These are phyloP conservation scores for Meloidogyne exigua DNA, from an alignment of 1,140 invertebrate species.

Conservation along the genomic window DNA sequence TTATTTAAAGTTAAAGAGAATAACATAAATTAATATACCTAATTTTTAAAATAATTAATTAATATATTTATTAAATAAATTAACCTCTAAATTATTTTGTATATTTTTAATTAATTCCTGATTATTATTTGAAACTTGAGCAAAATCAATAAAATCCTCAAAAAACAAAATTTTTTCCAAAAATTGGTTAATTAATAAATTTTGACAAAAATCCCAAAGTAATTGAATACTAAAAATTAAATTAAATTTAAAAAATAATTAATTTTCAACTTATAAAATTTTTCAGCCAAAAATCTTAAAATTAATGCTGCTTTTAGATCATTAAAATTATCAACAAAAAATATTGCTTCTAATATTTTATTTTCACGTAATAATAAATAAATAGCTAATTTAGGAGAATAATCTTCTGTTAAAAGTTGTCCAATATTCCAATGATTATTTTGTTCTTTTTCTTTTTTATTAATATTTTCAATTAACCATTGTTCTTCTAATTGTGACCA, in stretches of 20 bases:
- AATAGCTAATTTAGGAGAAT: conserved; percentile 16
- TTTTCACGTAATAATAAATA: conserved; percentile 9
- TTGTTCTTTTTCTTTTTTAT: conserved; percentile 1
- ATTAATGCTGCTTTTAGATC: conserved; percentile 2
- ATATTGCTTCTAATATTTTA: conserved; percentile 11
- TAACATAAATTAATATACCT: too few species aligned
- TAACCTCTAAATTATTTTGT: background rate
- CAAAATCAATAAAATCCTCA: background rate
- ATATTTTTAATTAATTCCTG: background rate
- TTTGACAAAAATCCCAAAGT: conserved; percentile 10
- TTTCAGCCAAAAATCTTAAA: conserved; percentile 16
- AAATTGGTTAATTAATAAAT: conserved; percentile 1
- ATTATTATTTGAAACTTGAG: background rate
- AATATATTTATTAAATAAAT: background rate
- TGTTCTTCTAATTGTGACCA: conserved; percentile 13
- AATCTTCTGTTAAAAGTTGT: conserved; percentile 10
- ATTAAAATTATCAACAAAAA: conserved; percentile 23
- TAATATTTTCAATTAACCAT: background rate
- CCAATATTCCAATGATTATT: conserved; percentile 5
- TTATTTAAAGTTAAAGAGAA: too few species aligned
- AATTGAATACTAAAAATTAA: conserved; percentile 7
- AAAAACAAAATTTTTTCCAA: conserved; percentile 11
- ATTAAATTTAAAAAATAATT: background rate
- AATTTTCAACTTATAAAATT: background rate
- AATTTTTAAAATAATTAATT: too few species aligned